Evolutionary conservation across 2,113 vertebrate species (phyloP).

Genomic region (Tauraco erythrolophus): DNA sequence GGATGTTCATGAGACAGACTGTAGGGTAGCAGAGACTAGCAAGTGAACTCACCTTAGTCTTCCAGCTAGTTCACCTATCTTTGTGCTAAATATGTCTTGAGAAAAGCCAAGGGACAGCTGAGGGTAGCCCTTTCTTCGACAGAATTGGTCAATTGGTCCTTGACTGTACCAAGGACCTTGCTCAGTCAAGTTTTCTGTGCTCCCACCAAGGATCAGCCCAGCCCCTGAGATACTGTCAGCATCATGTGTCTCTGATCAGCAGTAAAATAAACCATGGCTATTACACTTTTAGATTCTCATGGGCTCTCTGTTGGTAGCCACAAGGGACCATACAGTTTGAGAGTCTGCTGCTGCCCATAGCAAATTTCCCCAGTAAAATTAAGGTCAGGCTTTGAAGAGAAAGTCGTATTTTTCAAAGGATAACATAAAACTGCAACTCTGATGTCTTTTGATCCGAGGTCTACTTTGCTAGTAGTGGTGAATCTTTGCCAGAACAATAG

Average conservation of each 20-base stretch:
- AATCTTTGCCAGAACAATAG: not conserved
- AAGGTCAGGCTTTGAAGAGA: not conserved
- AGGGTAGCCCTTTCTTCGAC: not conserved
- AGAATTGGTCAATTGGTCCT: not conserved
- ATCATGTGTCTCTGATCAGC: not conserved
- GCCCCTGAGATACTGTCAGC: not conserved
- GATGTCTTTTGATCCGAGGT: not conserved
- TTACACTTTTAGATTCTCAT: not conserved
- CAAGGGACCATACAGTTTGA: not conserved
- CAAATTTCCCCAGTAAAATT: not conserved
- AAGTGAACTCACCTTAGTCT: not conserved
- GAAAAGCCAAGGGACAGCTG: not conserved
- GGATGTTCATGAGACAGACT: not conserved
- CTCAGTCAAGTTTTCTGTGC: not conserved
- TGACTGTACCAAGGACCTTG: not conserved
- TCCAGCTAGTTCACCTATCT: not conserved
- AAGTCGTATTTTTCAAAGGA: not conserved
- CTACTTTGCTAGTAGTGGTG: not conserved
- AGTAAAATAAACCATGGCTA: not conserved
- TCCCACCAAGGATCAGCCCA: not conserved
- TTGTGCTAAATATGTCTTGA: not conserved
- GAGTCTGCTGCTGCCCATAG: not conserved
- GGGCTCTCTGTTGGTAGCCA: not conserved
- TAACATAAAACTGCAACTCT: not conserved
- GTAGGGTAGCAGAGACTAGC: not conserved